A percentile compares a stretch with the other conserved stretches of the same genome.
phyloP scores from a whole-genome alignment of 2,888 invertebrate genomes.

The Cynaeus angustus region DNA sequence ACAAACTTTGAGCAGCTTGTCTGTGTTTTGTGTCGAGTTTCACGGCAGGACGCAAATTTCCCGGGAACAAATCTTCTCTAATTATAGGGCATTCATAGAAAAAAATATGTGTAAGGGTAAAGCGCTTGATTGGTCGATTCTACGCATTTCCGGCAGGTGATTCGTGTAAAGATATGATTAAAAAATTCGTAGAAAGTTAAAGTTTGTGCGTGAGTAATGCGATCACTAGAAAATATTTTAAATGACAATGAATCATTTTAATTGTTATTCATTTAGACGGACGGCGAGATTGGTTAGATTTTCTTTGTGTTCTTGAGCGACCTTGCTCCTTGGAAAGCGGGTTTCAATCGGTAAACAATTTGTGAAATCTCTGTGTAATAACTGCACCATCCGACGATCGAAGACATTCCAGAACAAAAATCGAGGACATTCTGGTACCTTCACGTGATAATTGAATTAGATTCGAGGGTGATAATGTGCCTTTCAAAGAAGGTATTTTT shows the following conservation, averaged over 20 bases:
- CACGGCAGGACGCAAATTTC: neutral
- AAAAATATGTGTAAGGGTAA: constrained; percentile 26
- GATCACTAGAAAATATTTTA: constrained; percentile 21
- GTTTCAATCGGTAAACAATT: constrained; percentile 36
- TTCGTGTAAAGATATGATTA: constrained; percentile 30
- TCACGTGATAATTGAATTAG: constrained; percentile 33
- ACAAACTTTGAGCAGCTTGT: too few relatives aligned
- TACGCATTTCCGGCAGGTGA: constrained; percentile 52
- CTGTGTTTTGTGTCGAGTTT: too few relatives aligned
- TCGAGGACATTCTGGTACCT: constrained; percentile 11
- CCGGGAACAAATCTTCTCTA: constrained; percentile 3
- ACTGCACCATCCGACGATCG: constrained; percentile 30
- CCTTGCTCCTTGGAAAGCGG: constrained; percentile 40
- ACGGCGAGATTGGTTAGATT: constrained; percentile 20
- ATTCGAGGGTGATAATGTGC: too few relatives aligned
- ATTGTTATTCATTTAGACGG: constrained; percentile 42
- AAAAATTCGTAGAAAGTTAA: constrained; percentile 31
- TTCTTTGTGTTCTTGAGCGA: constrained; percentile 37
- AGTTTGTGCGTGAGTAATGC: constrained; percentile 40
- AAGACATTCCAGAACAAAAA: constrained; percentile 23
- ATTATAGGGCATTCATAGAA: constrained; percentile 10
- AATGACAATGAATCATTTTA: constrained; percentile 37
- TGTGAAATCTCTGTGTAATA: constrained; percentile 39
- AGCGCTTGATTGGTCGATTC: constrained; percentile 27
- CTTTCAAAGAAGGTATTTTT: too few relatives aligned